These are phyloP conservation scores for Calonectris borealis DNA, from an alignment of 2,113 vertebrate genomes.

Conservation along the genomic window DNA sequence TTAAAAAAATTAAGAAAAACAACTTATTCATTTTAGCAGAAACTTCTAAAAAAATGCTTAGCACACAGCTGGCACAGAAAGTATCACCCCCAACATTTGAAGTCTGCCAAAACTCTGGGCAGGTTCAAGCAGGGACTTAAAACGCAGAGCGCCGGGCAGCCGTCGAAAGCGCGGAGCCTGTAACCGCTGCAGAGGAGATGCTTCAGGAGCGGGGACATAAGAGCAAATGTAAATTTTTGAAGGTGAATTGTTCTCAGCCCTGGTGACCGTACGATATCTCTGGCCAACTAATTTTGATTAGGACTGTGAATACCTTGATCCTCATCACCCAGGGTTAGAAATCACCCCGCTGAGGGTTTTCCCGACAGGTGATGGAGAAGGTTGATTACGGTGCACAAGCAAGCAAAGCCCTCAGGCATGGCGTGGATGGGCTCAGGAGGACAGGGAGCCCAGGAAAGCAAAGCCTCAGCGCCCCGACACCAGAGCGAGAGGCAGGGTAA, in stretches of 20 bases:
- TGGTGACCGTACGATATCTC: not conserved
- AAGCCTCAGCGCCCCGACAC: not conserved
- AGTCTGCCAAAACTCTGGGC: not conserved
- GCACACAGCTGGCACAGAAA: not conserved
- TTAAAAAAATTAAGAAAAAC: no score
- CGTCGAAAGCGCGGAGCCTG: accelerated
- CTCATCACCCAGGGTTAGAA: accelerated
- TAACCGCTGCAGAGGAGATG: not conserved
- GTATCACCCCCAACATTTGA: not conserved
- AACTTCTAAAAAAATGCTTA: not conserved
- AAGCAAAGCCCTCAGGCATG: accelerated
- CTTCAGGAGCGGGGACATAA: not conserved
- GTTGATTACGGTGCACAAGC: not conserved
- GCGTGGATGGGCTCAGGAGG: not conserved
- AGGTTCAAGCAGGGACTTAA: not conserved
- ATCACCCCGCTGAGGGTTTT: not conserved
- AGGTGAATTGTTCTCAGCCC: not conserved
- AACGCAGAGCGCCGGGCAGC: accelerated
- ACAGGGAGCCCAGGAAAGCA: not conserved
- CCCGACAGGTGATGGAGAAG: not conserved
- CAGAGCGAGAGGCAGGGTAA: not conserved
- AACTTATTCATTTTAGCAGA: not conserved
- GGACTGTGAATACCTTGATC: not conserved
- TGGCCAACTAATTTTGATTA: not conserved
- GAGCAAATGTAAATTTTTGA: not conserved